Percentiles rank a stretch among this genome's conserved stretches.
Conservation (phyloP, 2,888 invertebrate species). For the Quadriops clusia region DNA sequence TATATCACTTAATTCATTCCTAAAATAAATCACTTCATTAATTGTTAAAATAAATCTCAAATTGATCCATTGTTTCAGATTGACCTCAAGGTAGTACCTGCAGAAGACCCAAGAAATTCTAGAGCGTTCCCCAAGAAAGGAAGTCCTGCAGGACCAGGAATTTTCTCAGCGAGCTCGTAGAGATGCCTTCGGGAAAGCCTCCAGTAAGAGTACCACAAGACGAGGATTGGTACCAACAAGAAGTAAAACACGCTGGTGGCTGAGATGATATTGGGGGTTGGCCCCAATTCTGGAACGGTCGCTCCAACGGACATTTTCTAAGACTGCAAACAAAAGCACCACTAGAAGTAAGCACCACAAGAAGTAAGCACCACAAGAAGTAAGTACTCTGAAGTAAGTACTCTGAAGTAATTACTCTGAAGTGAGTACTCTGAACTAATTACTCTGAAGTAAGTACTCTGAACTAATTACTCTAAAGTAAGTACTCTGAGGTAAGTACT, state of each 20-base stretch:
- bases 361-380: too few species aligned
- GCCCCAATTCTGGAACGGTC: conserved; percentile 20
- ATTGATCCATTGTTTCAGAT: conserved; percentile 1
- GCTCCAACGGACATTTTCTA: conserved; percentile 24
- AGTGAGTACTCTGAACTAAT: too few species aligned
- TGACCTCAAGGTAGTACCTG: conserved; percentile 44
- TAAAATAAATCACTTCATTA: background rate
- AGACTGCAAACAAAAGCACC: too few species aligned
- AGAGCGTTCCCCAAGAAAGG: conserved; percentile 66
- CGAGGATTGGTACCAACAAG: conserved; percentile 54
- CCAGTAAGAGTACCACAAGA: conserved; percentile 66
- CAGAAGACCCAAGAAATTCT: conserved; percentile 60
- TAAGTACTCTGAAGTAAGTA: too few species aligned
- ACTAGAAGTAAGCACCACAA: too few species aligned
- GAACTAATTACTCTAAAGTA: too few species aligned
- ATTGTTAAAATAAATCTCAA: background rate
- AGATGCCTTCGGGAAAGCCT: conserved; percentile 59
- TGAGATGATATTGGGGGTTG: conserved; percentile 35
- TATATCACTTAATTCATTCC: too few species aligned
- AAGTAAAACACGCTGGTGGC: conserved; percentile 59
- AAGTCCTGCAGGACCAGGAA: conserved; percentile 60
- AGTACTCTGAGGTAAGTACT: too few species aligned
- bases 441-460: too few species aligned
- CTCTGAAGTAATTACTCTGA: too few species aligned
- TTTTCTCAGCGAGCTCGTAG: conserved; percentile 55